phyloP scores from a whole-genome alignment of 2,888 invertebrate genomes.

The Sipha maydis region DNA sequence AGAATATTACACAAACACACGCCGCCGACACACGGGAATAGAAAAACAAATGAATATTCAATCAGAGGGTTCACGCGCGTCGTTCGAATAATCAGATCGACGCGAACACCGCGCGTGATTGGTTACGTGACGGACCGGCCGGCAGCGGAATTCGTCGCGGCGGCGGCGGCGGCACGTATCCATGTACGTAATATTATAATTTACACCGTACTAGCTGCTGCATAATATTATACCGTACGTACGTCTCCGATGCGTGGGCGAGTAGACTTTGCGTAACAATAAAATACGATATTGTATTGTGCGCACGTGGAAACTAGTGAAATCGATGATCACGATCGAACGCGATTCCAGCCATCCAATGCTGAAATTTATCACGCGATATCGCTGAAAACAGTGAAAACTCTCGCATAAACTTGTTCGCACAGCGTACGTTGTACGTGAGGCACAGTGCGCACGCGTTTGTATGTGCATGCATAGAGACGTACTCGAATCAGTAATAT shows the following conservation, averaged over 20 bases:
- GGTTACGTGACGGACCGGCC: slow-evolving; percentile 41
- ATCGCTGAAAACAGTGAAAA: no score
- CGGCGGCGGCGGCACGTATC: slow-evolving; percentile 21
- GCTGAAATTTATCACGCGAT: no score
- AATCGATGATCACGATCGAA: no score
- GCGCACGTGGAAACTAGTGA: background rate
- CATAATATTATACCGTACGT: background rate
- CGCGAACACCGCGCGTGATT: background rate
- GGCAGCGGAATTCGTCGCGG: slow-evolving; percentile 22
- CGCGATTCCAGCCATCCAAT: no score
- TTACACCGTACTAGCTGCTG: background rate
- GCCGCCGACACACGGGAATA: background rate
- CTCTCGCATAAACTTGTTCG: no score
- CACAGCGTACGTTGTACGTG: no score
- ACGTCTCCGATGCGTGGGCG: background rate
- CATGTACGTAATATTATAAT: background rate
- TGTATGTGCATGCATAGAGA: no score
- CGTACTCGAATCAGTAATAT: no score
- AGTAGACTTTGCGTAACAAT: background rate
- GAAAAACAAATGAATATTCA: slow-evolving; percentile 15
- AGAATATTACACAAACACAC: background rate
- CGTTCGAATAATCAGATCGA: slow-evolving; percentile 29
- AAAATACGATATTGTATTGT: background rate
- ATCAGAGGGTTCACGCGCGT: slow-evolving; percentile 25
- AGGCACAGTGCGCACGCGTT: no score